Conservation (phyloP, 2,888 invertebrate species). For the Micoletzkya japonica region DNA sequence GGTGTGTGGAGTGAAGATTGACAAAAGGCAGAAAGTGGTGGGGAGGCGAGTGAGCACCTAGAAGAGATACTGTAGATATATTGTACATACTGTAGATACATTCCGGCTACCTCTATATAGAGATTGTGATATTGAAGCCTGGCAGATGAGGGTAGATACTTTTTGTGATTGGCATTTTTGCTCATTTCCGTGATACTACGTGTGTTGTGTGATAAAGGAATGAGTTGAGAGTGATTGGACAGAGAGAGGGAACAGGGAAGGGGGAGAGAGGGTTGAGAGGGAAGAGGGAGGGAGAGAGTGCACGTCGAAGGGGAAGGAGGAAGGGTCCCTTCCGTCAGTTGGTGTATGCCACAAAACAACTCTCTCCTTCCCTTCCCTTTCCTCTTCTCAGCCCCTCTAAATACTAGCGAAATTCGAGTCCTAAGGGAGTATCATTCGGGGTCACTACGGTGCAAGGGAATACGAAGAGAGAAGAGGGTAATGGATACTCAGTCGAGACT, state of each 20-base stretch:
- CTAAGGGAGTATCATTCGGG: background rate
- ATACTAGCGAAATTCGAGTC: too few species aligned
- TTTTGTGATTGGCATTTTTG: too few species aligned
- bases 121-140: background rate
- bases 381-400: too few species aligned
- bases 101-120: background rate
- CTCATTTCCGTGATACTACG: background rate
- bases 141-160: too few species aligned
- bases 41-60: constrained; percentile 19
- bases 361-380: too few species aligned
- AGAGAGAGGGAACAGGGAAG: constrained; percentile 27
- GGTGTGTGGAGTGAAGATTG: constrained; percentile 14
- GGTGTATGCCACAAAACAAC: constrained; percentile 21
- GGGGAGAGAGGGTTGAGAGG: constrained; percentile 7
- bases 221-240: background rate
- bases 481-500: too few species aligned
- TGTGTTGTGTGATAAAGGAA: background rate
- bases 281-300: background rate
- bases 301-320: background rate
- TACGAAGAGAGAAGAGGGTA: background rate
- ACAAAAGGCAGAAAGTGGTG: background rate
- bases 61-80: background rate
- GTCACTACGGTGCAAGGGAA: background rate
- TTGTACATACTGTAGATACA: background rate
- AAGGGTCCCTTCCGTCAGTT: constrained; percentile 1